Evolutionary conservation across 2,113 vertebrate species (phyloP).

Genomic region (Cryptotis parvus): DNA sequence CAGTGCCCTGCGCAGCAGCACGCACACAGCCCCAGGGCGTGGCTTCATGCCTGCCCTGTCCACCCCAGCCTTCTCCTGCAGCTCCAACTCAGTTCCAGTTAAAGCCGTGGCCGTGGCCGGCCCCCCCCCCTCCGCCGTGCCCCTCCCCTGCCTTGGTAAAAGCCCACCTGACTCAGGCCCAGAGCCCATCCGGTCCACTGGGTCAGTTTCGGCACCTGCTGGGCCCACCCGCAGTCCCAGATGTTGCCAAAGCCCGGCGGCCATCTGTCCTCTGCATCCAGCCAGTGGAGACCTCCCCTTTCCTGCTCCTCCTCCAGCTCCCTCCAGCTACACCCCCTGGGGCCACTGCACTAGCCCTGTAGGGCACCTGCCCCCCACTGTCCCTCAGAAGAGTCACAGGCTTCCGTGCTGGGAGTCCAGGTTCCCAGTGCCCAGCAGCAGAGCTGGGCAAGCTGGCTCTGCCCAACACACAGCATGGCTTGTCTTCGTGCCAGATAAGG

Average conservation of each 20-base stretch:
- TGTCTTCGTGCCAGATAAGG: not conserved
- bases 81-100: too few species aligned
- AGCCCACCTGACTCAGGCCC: too few species aligned
- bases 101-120: too few species aligned
- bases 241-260: too few species aligned
- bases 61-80: not conserved
- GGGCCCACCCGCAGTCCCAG: too few species aligned
- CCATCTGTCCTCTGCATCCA: not conserved
- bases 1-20: too few species aligned
- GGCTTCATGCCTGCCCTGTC: too few species aligned
- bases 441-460: fast-evolving
- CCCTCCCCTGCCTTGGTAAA: too few species aligned
- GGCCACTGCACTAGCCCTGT: not conserved
- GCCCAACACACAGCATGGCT: not conserved
- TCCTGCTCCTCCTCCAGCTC: not conserved
- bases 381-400: not conserved
- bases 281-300: not conserved
- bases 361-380: not conserved
- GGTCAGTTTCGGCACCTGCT: too few species aligned
- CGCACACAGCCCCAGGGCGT: too few species aligned
- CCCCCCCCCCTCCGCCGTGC: too few species aligned
- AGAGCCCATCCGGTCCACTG: too few species aligned
- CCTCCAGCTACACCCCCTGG: not conserved
- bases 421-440: not conserved
- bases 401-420: not conserved